phyloP scores from a whole-genome alignment of 1,140 invertebrate species.

The Pinna nobilis region DNA sequence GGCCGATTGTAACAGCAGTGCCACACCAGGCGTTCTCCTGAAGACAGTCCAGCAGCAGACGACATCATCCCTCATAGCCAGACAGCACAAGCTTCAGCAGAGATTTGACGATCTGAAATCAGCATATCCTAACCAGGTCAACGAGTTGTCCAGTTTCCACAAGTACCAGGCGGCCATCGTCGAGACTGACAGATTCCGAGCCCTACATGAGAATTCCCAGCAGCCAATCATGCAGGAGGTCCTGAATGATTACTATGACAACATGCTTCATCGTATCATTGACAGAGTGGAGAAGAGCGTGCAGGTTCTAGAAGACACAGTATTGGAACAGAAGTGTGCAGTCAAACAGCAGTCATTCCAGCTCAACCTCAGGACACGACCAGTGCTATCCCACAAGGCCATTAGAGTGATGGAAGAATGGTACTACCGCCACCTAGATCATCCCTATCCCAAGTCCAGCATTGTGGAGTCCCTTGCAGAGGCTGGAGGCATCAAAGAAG shows the following conservation, averaged over 20 bases:
- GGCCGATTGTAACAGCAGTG: constrained; percentile 8
- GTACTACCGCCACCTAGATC: constrained; percentile 48
- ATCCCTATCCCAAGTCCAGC: constrained; percentile 47
- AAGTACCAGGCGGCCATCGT: constrained; percentile 52
- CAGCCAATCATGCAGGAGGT: constrained; percentile 27
- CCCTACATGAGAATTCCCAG: constrained; percentile 42
- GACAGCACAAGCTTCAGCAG: constrained; percentile 47
- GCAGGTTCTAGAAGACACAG: constrained; percentile 38
- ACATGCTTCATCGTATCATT: constrained; percentile 49
- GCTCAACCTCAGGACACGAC: constrained; percentile 11
- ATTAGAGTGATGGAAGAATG: constrained; percentile 52
- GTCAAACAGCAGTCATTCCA: constrained; percentile 1
- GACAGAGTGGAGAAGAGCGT: constrained; percentile 55
- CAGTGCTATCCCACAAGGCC: constrained; percentile 40
- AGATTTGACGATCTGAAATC: constrained; percentile 36
- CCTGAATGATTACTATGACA: constrained; percentile 50
- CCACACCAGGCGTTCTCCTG: constrained; percentile 17
- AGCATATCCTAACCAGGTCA: constrained; percentile 40
- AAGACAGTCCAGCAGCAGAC: constrained; percentile 16
- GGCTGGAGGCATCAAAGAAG: constrained; percentile 43
- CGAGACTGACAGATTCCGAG: constrained; percentile 52
- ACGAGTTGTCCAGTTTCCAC: constrained; percentile 46
- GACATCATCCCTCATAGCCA: constrained; percentile 10
- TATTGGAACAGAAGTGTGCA: background rate
- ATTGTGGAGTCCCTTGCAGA: constrained; percentile 44